Evolutionary conservation across 2,888 invertebrate genomes (phyloP).

Genomic region (Eulithis prunata): DNA sequence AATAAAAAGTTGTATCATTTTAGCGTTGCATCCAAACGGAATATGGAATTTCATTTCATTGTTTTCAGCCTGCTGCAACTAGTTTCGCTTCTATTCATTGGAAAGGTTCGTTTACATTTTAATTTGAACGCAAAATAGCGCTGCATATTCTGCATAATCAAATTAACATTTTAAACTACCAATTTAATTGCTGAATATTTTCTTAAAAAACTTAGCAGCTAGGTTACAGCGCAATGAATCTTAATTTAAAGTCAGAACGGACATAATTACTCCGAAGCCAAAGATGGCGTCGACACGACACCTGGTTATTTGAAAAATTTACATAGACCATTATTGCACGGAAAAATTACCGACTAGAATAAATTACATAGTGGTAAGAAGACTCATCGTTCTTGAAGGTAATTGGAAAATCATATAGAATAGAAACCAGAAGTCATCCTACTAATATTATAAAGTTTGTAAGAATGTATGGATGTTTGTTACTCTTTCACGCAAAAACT

Average conservation of each 20-base stretch:
- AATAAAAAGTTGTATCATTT: conserved; percentile 1
- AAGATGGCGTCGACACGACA: conserved; percentile 31
- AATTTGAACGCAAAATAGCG: conserved; percentile 10
- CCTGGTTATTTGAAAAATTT: conserved; percentile 41
- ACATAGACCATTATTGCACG: conserved; percentile 38
- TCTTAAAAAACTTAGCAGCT: conserved; percentile 35
- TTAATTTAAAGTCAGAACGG: conserved; percentile 39
- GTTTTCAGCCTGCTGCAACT: conserved; percentile 4
- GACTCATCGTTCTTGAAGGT: conserved; percentile 25
- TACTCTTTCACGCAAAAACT: no score
- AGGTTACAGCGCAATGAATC: conserved; percentile 41
- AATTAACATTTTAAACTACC: conserved; percentile 28
- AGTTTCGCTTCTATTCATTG: conserved; percentile 14
- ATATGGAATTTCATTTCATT: conserved; percentile 11
- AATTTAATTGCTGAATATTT: conserved; percentile 30
- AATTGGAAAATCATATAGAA: conserved; percentile 17
- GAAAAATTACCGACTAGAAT: conserved; percentile 40
- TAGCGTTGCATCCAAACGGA: conserved; percentile 5
- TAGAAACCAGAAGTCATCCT: conserved; percentile 15
- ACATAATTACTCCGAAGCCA: conserved; percentile 41
- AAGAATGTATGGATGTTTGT: no score
- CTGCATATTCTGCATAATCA: conserved; percentile 15
- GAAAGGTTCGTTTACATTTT: conserved; percentile 8
- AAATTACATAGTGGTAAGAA: conserved; percentile 37
- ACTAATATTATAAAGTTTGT: no score